These are phyloP conservation scores for Apotomis turbidana DNA, from an alignment of 2,888 invertebrate genomes.

Conservation along the genomic window DNA sequence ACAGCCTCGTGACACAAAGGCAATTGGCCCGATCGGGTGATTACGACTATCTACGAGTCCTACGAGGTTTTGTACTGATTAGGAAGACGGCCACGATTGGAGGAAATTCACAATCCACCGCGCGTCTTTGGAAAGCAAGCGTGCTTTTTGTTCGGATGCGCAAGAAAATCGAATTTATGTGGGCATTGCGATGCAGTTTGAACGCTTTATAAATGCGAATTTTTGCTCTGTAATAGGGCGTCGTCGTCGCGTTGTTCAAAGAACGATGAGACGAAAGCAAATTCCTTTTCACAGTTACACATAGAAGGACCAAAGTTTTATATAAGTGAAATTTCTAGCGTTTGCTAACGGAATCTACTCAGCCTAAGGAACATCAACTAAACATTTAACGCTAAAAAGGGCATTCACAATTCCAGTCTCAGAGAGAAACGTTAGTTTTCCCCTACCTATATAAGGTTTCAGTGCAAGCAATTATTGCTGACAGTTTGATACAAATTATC, in stretches of 20 bases:
- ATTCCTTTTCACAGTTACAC: not conserved
- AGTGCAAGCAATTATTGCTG: too few species aligned
- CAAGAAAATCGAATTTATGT: not conserved
- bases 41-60: not conserved
- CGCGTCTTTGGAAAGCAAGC: not conserved
- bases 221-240: not conserved
- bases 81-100: conserved; percentile 1
- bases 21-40: conserved; percentile 30
- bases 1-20: conserved; percentile 37
- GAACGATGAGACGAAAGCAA: not conserved
- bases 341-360: too few species aligned
- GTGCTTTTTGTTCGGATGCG: not conserved
- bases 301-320: too few species aligned
- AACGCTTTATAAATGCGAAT: not conserved
- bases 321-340: too few species aligned
- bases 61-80: conserved; percentile 25
- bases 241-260: not conserved
- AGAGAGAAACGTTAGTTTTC: too few species aligned
- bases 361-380: too few species aligned
- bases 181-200: not conserved
- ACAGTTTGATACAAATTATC: too few species aligned
- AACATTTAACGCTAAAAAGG: too few species aligned
- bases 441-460: too few species aligned
- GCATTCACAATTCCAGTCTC: too few species aligned
- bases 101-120: conserved; percentile 6